Evolutionary conservation across 2,797 vertebrate genomes (phyloP).

Genomic region (Chiloscyllium punctatum): DNA sequence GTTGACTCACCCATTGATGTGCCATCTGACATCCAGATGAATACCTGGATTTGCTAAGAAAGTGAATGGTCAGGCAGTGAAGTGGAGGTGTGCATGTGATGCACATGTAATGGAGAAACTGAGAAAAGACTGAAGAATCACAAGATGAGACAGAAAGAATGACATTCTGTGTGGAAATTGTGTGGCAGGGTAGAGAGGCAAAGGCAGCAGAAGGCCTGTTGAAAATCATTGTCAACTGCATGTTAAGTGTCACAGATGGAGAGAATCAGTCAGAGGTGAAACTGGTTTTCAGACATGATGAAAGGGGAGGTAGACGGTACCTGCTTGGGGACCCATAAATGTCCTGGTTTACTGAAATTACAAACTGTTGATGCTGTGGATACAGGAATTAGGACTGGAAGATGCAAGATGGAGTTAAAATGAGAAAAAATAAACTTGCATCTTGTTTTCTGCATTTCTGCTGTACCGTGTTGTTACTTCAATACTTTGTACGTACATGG

Average conservation of each 20-base stretch:
- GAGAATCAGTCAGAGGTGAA: neutral
- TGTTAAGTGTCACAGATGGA: neutral
- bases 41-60: neutral
- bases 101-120: neutral
- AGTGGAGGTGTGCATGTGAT: neutral
- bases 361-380: neutral
- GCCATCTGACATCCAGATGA: neutral
- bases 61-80: neutral
- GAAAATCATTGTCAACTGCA: neutral
- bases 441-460: neutral
- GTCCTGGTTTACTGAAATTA: neutral
- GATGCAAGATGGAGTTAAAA: neutral
- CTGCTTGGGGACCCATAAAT: neutral
- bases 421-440: neutral
- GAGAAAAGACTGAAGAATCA: neutral
- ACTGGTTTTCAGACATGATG: neutral
- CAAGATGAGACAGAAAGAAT: neutral
- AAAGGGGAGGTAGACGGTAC: neutral
- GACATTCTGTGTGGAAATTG: neutral
- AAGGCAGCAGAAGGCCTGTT: neutral
- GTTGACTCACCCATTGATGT: neutral
- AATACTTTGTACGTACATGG: neutral
- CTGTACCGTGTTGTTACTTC: neutral
- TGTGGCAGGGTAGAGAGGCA: too few species aligned
- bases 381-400: neutral